phyloP scores from a whole-genome alignment of 2,888 invertebrate genomes.

The Morpho deidamia region DNA sequence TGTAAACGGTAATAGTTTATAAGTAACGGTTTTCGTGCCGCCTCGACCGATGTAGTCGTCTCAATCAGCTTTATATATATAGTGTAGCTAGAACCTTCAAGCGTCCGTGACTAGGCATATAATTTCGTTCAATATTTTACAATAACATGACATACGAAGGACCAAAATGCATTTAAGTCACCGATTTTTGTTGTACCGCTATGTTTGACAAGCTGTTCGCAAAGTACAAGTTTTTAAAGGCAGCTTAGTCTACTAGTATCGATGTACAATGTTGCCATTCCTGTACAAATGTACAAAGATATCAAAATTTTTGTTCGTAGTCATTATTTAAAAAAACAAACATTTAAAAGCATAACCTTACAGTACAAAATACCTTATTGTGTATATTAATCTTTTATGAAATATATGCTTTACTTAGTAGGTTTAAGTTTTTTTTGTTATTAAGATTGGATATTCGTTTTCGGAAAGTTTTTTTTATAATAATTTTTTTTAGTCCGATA shows the following conservation, averaged over 20 bases:
- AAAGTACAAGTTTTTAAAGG: constrained; percentile 32
- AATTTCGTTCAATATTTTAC: neutral
- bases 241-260: constrained; percentile 39
- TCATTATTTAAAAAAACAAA: constrained; percentile 14
- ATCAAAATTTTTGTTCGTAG: constrained; percentile 11
- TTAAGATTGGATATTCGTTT: constrained; percentile 44
- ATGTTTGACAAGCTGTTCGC: constrained; percentile 16
- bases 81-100: constrained; percentile 19
- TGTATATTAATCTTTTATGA: constrained; percentile 62
- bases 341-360: constrained; percentile 48
- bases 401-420: constrained; percentile 73
- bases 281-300: constrained; percentile 31
- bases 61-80: constrained; percentile 21
- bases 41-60: constrained; percentile 23
- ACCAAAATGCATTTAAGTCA: constrained; percentile 4
- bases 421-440: constrained; percentile 37
- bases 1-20: constrained; percentile 24
- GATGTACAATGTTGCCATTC: constrained; percentile 40
- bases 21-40: constrained; percentile 26
- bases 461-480: constrained; percentile 34
- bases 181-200: neutral
- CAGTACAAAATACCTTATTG: constrained; percentile 74
- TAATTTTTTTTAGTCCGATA: constrained; percentile 40
- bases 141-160: neutral
- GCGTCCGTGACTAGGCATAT: constrained; percentile 1